A percentile compares a stretch with the other conserved stretches of the same genome.
Conservation (phyloP, 2,113 vertebrate species). For the Xenopus laevis region DNA sequence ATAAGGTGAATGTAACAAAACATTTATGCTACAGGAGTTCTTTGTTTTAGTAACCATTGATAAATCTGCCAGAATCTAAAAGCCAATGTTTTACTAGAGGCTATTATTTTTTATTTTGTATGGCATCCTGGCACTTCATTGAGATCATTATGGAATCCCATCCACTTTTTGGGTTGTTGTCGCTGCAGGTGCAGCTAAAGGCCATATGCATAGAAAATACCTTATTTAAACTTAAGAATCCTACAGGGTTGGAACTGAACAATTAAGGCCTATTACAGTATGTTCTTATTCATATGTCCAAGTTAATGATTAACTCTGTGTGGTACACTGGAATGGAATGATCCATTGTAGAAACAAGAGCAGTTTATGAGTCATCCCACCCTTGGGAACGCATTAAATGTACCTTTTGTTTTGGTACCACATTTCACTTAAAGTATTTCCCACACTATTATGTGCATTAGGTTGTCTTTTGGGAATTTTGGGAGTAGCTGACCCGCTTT, state of each 20-base stretch:
- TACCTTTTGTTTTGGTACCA: not conserved
- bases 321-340: not conserved
- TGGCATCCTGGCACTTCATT: no score
- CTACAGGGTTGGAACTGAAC: not conserved
- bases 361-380: not conserved
- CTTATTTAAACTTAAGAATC: not conserved
- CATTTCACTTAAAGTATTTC: not conserved
- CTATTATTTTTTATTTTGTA: no score
- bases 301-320: not conserved
- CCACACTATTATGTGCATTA: no score
- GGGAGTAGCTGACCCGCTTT: no score
- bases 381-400: no score
- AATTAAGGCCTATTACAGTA: not conserved
- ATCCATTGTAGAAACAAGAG: not conserved
- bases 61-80: no score
- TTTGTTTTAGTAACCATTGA: no score
- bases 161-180: not conserved
- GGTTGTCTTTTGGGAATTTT: no score
- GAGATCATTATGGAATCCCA: no score
- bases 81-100: no score
- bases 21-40: no score
- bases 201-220: not conserved
- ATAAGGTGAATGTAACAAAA: no score
- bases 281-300: not conserved
- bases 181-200: not conserved